Conservation (phyloP, 2,888 invertebrate species). For the Nephrocerus scutellatus region DNA sequence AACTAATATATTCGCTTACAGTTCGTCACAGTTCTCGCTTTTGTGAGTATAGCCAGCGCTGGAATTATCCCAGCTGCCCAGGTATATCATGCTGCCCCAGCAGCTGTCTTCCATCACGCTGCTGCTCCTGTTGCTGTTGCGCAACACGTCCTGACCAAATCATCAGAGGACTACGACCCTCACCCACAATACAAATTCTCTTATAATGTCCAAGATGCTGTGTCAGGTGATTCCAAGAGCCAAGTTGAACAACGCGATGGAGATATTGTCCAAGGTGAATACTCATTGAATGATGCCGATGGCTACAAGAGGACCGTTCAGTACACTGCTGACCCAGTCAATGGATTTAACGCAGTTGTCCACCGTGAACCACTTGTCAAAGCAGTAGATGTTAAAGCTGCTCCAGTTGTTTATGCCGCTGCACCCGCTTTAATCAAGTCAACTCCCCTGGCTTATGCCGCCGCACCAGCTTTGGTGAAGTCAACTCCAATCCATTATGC, state of each 20-base stretch:
- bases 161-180: slow-evolving; percentile 34
- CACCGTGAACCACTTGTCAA: slow-evolving; percentile 35
- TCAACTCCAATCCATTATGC: slow-evolving; percentile 14
- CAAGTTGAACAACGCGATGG: slow-evolving; percentile 43
- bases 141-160: slow-evolving; percentile 34
- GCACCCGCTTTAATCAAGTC: slow-evolving; percentile 21
- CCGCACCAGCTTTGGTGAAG: slow-evolving; percentile 14
- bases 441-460: slow-evolving; percentile 30
- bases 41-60: slow-evolving; percentile 38
- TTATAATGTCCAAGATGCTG: slow-evolving; percentile 39
- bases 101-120: too few relatives aligned
- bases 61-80: slow-evolving; percentile 32
- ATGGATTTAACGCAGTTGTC: slow-evolving; percentile 44
- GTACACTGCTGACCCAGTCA: slow-evolving; percentile 38
- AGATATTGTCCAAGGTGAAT: slow-evolving; percentile 42
- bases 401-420: slow-evolving; percentile 26
- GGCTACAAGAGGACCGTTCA: slow-evolving; percentile 40
- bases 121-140: slow-evolving; percentile 35
- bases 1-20: slow-evolving; percentile 16
- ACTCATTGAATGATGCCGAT: slow-evolving; percentile 42
- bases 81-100: slow-evolving; percentile 30
- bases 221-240: slow-evolving; percentile 42
- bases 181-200: slow-evolving; percentile 42
- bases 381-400: slow-evolving; percentile 21
- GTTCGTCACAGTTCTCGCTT: slow-evolving; percentile 38